Conservation (phyloP, 2,797 vertebrate species). For the Dallia pectoralis region DNA sequence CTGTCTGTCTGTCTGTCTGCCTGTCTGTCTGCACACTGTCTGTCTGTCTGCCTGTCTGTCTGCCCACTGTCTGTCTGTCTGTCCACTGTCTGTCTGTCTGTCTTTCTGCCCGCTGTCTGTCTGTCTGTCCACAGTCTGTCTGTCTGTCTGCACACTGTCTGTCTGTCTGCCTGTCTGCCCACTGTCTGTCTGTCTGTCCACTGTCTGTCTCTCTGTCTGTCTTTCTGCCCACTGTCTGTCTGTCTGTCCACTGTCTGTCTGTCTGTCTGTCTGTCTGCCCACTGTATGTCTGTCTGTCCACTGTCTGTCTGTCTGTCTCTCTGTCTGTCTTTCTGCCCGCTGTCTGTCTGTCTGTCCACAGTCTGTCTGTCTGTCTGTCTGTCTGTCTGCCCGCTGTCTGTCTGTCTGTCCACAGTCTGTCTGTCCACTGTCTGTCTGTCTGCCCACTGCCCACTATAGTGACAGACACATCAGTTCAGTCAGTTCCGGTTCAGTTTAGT, state of each 20-base stretch:
- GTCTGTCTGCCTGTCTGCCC: background rate
- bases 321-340: background rate
- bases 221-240: constrained; percentile 16
- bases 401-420: background rate
- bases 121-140: constrained; percentile 17
- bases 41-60: constrained; percentile 1
- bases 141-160: too few relatives aligned
- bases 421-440: constrained; percentile 22
- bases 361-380: constrained; percentile 7
- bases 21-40: too few relatives aligned
- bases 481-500: too few relatives aligned
- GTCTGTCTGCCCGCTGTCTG: background rate
- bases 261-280: background rate
- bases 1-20: background rate
- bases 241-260: constrained; percentile 8
- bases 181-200: background rate
- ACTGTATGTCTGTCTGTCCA: background rate
- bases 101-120: too few relatives aligned
- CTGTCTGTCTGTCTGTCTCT: constrained; percentile 3
- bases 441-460: too few relatives aligned
- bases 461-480: too few relatives aligned
- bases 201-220: constrained; percentile 15
- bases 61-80: background rate
- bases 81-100: background rate
- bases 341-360: too few relatives aligned